These are phyloP conservation scores for Cephus sareptanus DNA, from an alignment of 2,888 invertebrate species.

Conservation along the genomic window DNA sequence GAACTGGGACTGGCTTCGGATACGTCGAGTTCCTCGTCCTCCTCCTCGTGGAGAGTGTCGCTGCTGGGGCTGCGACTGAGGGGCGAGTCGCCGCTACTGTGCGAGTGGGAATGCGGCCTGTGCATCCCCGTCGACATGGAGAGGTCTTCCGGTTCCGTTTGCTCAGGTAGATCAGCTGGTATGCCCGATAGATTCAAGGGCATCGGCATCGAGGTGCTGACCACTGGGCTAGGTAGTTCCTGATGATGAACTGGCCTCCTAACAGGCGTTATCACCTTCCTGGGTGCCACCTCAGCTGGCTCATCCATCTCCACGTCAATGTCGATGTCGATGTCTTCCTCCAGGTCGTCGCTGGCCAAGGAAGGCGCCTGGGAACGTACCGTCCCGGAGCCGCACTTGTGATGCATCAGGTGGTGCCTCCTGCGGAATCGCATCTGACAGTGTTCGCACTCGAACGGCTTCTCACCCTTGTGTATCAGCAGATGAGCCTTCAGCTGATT, in stretches of 20 bases:
- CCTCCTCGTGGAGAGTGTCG: slow-evolving; percentile 67
- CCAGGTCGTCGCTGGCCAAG: slow-evolving; percentile 47
- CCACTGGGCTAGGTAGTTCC: slow-evolving; percentile 43
- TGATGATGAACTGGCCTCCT: slow-evolving; percentile 65
- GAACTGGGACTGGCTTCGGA: slow-evolving; percentile 64
- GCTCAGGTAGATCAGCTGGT: slow-evolving; percentile 74
- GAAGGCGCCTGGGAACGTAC: slow-evolving; percentile 53
- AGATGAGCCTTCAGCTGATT: slow-evolving; percentile 92
- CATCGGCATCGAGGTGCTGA: slow-evolving; percentile 68
- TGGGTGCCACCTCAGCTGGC: slow-evolving; percentile 64
- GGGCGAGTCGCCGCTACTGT: slow-evolving; percentile 68
- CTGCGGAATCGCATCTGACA: slow-evolving; percentile 85
- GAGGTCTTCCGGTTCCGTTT: slow-evolving; percentile 92
- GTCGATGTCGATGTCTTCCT: slow-evolving; percentile 58
- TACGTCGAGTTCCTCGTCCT: slow-evolving; percentile 70
- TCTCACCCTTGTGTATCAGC: slow-evolving; percentile 90
- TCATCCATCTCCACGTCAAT: slow-evolving; percentile 69
- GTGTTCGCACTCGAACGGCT: slow-evolving; percentile 84
- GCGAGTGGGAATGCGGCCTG: slow-evolving; percentile 61
- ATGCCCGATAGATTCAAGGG: slow-evolving; percentile 69
- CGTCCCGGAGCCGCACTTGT: slow-evolving; percentile 77
- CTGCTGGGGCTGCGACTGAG: slow-evolving; percentile 65
- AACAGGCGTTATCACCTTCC: slow-evolving; percentile 36
- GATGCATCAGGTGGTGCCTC: slow-evolving; percentile 87
- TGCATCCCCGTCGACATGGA: slow-evolving; percentile 75